phyloP scores from a whole-genome alignment of 1,140 invertebrate species.

The Tetramorium parvispinum region DNA sequence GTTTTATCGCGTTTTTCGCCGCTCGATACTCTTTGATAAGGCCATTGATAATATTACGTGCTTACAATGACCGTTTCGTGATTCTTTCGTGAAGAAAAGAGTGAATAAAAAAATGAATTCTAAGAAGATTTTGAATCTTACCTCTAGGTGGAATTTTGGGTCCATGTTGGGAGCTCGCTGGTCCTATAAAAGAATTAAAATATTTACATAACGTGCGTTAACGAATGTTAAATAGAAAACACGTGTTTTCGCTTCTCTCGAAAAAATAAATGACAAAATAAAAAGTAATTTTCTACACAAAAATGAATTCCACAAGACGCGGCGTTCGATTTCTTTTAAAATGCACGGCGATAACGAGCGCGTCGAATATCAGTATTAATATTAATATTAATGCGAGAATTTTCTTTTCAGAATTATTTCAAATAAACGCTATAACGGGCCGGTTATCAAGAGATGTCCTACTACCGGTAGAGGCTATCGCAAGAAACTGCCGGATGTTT shows the following conservation, averaged over 20 bases:
- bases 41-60: not conserved
- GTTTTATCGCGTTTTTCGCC: constrained; percentile 9
- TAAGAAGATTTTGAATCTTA: constrained; percentile 41
- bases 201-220: not conserved
- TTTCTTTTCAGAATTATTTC: constrained; percentile 48
- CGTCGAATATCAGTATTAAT: not conserved
- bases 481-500: constrained; percentile 76
- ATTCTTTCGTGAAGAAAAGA: constrained; percentile 3
- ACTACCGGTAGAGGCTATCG: constrained; percentile 70
- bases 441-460: constrained; percentile 67
- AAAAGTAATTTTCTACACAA: not conserved
- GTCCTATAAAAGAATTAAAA: constrained; percentile 45
- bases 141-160: constrained; percentile 67
- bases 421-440: constrained; percentile 20
- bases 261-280: not conserved
- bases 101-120: constrained; percentile 19
- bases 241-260: not conserved
- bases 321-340: not conserved
- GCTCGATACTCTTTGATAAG: not conserved
- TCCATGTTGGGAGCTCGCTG: constrained; percentile 52
- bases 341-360: not conserved
- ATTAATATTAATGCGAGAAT: constrained; percentile 11
- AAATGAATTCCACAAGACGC: not conserved
- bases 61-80: not conserved
- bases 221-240: not conserved